Conservation (phyloP, 2,797 vertebrate genomes). For the Huso huso region DNA sequence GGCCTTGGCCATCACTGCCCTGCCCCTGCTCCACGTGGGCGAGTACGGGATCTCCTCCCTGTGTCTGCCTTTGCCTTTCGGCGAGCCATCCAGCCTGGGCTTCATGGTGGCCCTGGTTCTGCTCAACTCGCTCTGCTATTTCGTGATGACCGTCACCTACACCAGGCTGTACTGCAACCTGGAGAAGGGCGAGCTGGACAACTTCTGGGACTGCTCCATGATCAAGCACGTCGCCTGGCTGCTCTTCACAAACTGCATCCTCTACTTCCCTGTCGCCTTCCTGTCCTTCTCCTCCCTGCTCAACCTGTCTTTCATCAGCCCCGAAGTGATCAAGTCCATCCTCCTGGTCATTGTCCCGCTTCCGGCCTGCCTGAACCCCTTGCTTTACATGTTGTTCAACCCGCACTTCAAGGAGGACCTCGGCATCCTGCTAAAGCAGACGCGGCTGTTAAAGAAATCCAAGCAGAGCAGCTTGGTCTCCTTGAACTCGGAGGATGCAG, state of each 20-base stretch:
- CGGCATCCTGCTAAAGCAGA: conserved; percentile 54
- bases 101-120: conserved; percentile 73
- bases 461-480: conserved; percentile 55
- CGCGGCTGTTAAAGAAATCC: conserved; percentile 44
- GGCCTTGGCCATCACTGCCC: conserved; percentile 58
- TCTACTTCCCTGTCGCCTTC: conserved; percentile 83
- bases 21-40: conserved; percentile 62
- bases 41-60: conserved; percentile 68
- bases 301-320: conserved; percentile 67
- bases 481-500: conserved; percentile 69
- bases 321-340: conserved; percentile 73
- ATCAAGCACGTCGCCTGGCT: conserved; percentile 80
- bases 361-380: conserved; percentile 81
- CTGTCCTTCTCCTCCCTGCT: conserved; percentile 78
- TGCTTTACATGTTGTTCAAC: conserved; percentile 85
- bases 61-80: conserved; percentile 72
- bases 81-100: conserved; percentile 54
- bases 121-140: conserved; percentile 80
- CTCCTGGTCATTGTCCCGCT: conserved; percentile 79
- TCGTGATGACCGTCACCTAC: conserved; percentile 79
- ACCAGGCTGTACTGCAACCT: conserved; percentile 74
- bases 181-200: conserved; percentile 60
- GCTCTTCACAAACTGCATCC: conserved; percentile 82
- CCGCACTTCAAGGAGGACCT: conserved; percentile 80
- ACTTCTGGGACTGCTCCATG: conserved; percentile 67